Conservation (phyloP, 2,888 invertebrate genomes). For the Macrostomum cliftonense region DNA sequence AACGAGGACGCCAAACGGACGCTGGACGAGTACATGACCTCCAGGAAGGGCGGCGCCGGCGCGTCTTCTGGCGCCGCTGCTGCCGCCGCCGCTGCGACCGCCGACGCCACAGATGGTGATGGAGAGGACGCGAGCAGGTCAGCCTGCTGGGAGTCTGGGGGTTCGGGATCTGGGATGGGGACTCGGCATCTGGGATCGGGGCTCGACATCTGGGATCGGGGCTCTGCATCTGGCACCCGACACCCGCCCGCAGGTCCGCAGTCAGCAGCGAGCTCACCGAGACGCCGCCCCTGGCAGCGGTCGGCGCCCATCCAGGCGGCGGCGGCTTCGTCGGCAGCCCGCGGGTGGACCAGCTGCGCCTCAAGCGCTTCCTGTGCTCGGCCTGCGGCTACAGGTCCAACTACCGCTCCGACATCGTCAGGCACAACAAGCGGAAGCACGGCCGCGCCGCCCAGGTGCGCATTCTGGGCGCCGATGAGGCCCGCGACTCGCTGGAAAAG, state of each 20-base stretch:
- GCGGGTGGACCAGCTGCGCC: conserved; percentile 6
- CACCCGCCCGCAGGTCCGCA: too few species aligned
- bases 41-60: too few species aligned
- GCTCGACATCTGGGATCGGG: too few species aligned
- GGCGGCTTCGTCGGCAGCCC: not conserved
- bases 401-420: conserved; percentile 88
- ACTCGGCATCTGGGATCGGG: too few species aligned
- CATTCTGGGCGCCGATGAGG: conserved; percentile 18
- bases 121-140: too few species aligned
- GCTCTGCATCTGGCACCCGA: too few species aligned
- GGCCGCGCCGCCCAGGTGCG: conserved; percentile 15
- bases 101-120: too few species aligned
- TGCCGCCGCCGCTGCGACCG: too few species aligned
- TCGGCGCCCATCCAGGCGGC: not conserved
- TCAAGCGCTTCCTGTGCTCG: conserved; percentile 76
- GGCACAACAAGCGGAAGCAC: conserved; percentile 55
- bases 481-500: conserved; percentile 1
- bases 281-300: not conserved
- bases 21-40: conserved; percentile 17
- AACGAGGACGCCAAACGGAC: conserved; percentile 19
- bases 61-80: too few species aligned
- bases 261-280: too few species aligned
- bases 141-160: too few species aligned
- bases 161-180: too few species aligned
- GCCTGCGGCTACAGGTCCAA: conserved; percentile 80